Percentiles rank a stretch among this genome's conserved stretches.
Conservation (phyloP, 2,888 invertebrate species). For the Bruchidius siliquastri region DNA sequence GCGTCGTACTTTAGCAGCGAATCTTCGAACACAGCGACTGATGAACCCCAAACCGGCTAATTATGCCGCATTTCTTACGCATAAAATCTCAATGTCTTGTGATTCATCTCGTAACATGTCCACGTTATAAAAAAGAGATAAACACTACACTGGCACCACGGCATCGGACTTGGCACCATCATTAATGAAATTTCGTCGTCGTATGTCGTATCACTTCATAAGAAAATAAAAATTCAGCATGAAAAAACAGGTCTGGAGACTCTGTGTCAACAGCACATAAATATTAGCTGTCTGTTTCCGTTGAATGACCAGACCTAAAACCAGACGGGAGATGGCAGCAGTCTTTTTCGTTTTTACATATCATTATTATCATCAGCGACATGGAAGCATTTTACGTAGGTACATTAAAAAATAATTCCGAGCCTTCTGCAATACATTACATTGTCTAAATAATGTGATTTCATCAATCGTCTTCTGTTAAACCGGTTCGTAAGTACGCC, state of each 20-base stretch:
- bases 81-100: background rate
- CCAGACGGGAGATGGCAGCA: background rate
- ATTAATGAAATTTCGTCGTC: background rate
- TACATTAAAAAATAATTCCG: background rate
- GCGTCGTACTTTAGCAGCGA: no score
- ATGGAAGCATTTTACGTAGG: background rate
- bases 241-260: background rate
- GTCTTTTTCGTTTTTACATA: background rate
- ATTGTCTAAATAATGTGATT: no score
- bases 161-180: background rate
- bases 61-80: background rate
- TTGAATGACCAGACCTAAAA: background rate
- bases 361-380: background rate
- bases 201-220: background rate
- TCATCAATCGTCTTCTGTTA: no score
- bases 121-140: background rate
- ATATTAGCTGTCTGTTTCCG: background rate
- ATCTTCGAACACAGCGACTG: background rate
- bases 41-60: background rate
- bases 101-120: background rate
- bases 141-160: background rate
- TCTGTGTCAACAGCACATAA: background rate
- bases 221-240: background rate
- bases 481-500: no score
- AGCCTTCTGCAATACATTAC: background rate